These are phyloP conservation scores for Zoanthus solanderi DNA, from an alignment of 92 coral and sea anemone species.

Conservation along the genomic window DNA sequence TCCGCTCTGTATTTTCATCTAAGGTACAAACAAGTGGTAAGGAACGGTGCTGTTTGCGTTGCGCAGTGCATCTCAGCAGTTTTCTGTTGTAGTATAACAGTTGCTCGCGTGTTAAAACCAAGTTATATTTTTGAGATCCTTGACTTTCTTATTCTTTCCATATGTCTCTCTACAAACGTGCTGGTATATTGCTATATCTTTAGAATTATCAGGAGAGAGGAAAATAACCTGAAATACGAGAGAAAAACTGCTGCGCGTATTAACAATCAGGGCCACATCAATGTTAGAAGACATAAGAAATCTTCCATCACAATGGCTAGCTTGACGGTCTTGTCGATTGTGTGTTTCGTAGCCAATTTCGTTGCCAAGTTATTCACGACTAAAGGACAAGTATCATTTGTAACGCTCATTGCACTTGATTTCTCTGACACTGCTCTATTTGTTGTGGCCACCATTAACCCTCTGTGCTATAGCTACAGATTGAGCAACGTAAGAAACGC, in stretches of 20 bases:
- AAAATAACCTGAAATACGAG: background rate
- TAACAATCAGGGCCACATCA: conserved; percentile 12
- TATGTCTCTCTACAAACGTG: conserved; percentile 10
- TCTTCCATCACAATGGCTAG: conserved; percentile 40
- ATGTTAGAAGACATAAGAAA: conserved; percentile 39
- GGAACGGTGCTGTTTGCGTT: background rate
- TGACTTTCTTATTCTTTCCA: conserved; percentile 23
- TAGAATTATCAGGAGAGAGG: conserved; percentile 25
- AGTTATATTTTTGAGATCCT: conserved; percentile 3
- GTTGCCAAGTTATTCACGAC: conserved; percentile 24
- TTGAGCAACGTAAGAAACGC: conserved; percentile 14
- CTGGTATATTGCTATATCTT: conserved; percentile 33
- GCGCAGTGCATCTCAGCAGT: background rate
- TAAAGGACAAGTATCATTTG: conserved; percentile 15
- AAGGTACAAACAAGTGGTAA: conserved; percentile 13
- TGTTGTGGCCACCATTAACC: conserved; percentile 44
- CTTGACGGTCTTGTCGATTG: conserved; percentile 7
- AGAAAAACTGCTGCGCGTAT: conserved; percentile 36
- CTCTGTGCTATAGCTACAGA: conserved; percentile 42
- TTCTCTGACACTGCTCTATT: conserved; percentile 46
- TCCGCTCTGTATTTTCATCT: conserved; percentile 19
- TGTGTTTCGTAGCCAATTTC: conserved; percentile 27
- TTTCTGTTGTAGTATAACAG: conserved; percentile 25
- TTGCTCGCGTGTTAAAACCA: conserved; percentile 2
- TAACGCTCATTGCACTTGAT: conserved; percentile 36